phyloP scores from a whole-genome alignment of 2,888 invertebrate species.

The Drosophila recens region DNA sequence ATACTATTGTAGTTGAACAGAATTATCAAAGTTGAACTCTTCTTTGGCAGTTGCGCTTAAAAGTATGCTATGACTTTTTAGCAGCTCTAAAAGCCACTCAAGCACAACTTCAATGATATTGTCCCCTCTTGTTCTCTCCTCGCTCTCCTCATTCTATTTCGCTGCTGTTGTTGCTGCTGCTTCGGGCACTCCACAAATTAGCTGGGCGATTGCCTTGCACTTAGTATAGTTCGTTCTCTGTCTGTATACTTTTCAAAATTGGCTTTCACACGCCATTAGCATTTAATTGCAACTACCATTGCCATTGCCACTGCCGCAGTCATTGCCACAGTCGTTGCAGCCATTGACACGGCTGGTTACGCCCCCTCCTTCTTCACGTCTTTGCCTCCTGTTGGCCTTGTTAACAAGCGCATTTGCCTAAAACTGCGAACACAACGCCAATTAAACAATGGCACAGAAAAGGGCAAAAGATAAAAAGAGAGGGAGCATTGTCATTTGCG shows the following conservation, averaged over 20 bases:
- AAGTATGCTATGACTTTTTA: constrained; percentile 60
- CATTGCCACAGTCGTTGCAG: constrained; percentile 4
- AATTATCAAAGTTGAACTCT: constrained; percentile 43
- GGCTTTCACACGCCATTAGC: constrained; percentile 81
- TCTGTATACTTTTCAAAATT: constrained; percentile 76
- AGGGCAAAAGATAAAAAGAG: not conserved
- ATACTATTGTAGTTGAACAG: constrained; percentile 49
- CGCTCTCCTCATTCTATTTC: not conserved
- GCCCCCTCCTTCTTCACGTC: not conserved
- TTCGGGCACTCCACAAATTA: constrained; percentile 61
- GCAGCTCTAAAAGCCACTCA: constrained; percentile 56
- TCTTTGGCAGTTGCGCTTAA: constrained; percentile 38
- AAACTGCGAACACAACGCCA: constrained; percentile 50
- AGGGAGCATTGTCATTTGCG: constrained; percentile 46
- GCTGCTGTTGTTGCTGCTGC: not conserved
- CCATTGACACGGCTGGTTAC: constrained; percentile 30
- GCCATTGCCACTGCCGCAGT: constrained; percentile 19
- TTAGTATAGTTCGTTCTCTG: constrained; percentile 60
- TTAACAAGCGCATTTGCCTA: constrained; percentile 73
- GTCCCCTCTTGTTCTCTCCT: constrained; percentile 20
- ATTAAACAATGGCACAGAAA: constrained; percentile 22
- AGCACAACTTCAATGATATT: constrained; percentile 64
- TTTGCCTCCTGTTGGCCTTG: constrained; percentile 53
- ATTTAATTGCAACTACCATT: constrained; percentile 71
- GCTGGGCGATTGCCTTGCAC: constrained; percentile 73